Base-by-base conservation (phyloP, 2,888 invertebrate species). In the Homarus gammarus region DNA sequence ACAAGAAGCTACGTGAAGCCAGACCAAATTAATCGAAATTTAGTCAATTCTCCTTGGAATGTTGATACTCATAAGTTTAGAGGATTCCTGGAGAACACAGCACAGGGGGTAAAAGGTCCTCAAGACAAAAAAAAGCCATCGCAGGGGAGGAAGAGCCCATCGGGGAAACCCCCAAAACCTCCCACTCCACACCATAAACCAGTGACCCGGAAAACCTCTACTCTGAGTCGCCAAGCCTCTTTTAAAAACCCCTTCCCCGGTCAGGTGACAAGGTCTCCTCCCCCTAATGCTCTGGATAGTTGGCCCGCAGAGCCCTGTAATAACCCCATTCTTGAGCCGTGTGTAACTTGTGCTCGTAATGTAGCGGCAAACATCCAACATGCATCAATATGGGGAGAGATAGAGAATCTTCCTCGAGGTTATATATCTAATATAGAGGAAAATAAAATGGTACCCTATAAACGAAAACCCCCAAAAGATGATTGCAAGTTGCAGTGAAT, bases 401-500 rank as follows among this genome's bases (percentile, higher is more conserved):
- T 85, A 31, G 84, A 84, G 8, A 89, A 89, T 44, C 84, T 89
- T 6, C 89, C 89, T 3, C 64, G 77, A 22, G 90, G 88, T 8
- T 88, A 91, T 68, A 31, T 90, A 18, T 44, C 61, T 31, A 86
- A 87, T 51, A 49, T 77, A 49, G 86, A 90, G 22, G 85, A 87
- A 78, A 86, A 82, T 31, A 87, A 91, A 56, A 75, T 73, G 51
- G 51, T 87, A 1, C 38, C 77, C 27, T 72, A 79, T 40, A 92
- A 84, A 36, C 81, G 79, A 51, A 89, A 90, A 33, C 84, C 84
- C n/a, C 36, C 85, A 22, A 90, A 86, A 56, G 91, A 91, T 6
- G 91, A 91, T 61, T 91, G 91, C 85, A 91, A 91, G 73, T 36
- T 91, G 40, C 91, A 91, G 79, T 91, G 82, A 88, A 33, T n/a